Percentiles rank a stretch among this genome's conserved stretches.
phyloP scores from a whole-genome alignment of 2,888 invertebrate species.

The Acleris cristana region DNA sequence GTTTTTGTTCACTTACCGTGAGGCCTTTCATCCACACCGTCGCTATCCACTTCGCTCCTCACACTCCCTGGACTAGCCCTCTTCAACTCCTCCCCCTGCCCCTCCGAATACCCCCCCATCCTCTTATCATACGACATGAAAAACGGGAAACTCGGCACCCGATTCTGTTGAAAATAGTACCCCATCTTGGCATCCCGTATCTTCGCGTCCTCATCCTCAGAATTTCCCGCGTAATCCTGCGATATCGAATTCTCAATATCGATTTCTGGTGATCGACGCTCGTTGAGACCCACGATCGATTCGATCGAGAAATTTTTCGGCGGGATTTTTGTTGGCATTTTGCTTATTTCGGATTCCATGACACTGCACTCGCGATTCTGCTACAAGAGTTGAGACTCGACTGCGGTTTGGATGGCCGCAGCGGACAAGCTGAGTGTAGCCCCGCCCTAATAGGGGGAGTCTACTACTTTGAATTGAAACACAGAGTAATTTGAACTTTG shows the following conservation, averaged over 20 bases:
- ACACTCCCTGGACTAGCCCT: slow-evolving; percentile 74
- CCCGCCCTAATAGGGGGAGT: slow-evolving; percentile 28
- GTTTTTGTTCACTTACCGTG: slow-evolving; percentile 61
- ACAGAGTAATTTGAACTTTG: background rate
- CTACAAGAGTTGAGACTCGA: slow-evolving; percentile 9
- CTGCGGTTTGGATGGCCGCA: background rate
- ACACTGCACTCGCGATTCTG: slow-evolving; percentile 36
- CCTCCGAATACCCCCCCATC: slow-evolving; percentile 55
- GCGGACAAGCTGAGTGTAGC: background rate
- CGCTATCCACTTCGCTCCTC: slow-evolving; percentile 76
- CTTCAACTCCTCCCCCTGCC: slow-evolving; percentile 68
- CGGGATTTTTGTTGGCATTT: slow-evolving; percentile 75
- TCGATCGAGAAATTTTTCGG: slow-evolving; percentile 87
- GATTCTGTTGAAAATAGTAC: slow-evolving; percentile 74
- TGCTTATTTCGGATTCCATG: slow-evolving; percentile 77
- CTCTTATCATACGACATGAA: slow-evolving; percentile 79
- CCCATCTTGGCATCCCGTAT: slow-evolving; percentile 71
- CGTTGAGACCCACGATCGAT: slow-evolving; percentile 81
- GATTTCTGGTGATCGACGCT: slow-evolving; percentile 73
- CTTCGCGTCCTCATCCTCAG: slow-evolving; percentile 72
- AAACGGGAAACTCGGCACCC: slow-evolving; percentile 76
- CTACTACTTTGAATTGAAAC: background rate
- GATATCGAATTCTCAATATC: slow-evolving; percentile 76
- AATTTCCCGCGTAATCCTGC: slow-evolving; percentile 63
- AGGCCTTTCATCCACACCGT: slow-evolving; percentile 73